phyloP scores from a whole-genome alignment of 2,797 vertebrate genomes.

The Darevskia mixta region DNA sequence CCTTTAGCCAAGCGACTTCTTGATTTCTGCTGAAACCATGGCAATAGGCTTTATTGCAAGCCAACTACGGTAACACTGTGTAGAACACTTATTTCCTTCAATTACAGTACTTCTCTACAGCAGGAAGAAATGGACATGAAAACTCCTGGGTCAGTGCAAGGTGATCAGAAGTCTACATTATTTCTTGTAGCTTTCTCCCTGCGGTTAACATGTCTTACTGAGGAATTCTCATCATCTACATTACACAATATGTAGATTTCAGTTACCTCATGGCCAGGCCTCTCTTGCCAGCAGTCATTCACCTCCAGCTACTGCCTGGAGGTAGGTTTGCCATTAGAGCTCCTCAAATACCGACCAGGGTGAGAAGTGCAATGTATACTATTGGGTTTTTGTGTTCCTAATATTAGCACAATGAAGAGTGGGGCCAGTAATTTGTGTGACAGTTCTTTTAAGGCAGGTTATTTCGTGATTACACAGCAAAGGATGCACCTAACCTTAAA shows the following conservation, averaged over 20 bases:
- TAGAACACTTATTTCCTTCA: conserved; percentile 11
- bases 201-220: not conserved
- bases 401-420: not conserved
- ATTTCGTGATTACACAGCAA: not conserved
- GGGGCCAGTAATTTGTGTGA: not conserved
- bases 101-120: not conserved
- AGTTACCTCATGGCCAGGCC: not conserved
- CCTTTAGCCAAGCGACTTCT: conserved; percentile 64
- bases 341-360: not conserved
- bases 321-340: not conserved
- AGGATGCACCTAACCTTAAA: not conserved
- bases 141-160: not conserved
- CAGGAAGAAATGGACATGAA: not conserved
- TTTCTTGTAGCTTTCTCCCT: not conserved
- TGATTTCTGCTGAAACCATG: conserved; percentile 46
- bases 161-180: not conserved
- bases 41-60: conserved; percentile 58
- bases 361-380: not conserved
- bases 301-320: not conserved
- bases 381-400: not conserved
- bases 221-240: not conserved
- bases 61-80: conserved; percentile 56
- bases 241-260: not conserved
- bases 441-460: not conserved
- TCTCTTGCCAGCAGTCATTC: not conserved